These are phyloP conservation scores for Elymnias hypermnestra DNA, from an alignment of 1,140 invertebrate species.

Conservation along the genomic window DNA sequence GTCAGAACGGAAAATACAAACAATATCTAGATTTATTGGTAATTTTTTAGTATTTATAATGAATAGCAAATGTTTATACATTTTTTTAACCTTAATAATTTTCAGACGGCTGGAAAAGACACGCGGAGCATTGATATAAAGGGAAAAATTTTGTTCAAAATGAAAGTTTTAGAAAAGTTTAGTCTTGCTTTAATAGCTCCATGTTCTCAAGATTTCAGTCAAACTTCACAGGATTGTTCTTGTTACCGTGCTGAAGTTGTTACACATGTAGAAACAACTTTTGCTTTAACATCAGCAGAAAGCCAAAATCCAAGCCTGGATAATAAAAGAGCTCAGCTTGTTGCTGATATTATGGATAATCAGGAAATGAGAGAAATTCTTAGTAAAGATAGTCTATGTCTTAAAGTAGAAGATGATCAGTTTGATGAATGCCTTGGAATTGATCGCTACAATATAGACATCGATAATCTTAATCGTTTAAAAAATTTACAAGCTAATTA, in stretches of 20 bases:
- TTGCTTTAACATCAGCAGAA: slow-evolving; percentile 39
- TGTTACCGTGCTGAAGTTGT: slow-evolving; percentile 46
- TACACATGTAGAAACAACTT: too few relatives aligned
- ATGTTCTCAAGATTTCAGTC: slow-evolving; percentile 38
- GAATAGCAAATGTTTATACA: too few relatives aligned
- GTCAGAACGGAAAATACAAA: slow-evolving; percentile 59
- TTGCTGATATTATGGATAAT: slow-evolving; percentile 64
- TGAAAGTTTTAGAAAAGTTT: slow-evolving; percentile 67
- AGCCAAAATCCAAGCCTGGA: slow-evolving; percentile 31
- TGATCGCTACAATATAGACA: slow-evolving; percentile 42
- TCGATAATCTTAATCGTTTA: slow-evolving; percentile 48
- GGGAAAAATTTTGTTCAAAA: slow-evolving; percentile 63
- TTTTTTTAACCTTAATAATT: not conserved
- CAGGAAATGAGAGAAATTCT: slow-evolving; percentile 66
- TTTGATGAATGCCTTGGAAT: slow-evolving; percentile 24
- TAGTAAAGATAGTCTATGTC: slow-evolving; percentile 32
- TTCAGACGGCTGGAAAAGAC: slow-evolving; percentile 51
- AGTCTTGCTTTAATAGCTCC: slow-evolving; percentile 54
- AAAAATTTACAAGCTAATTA: slow-evolving; percentile 61
- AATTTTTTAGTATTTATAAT: slow-evolving; percentile 7
- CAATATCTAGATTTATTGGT: slow-evolving; percentile 58
- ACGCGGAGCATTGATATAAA: slow-evolving; percentile 51
- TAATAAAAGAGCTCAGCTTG: slow-evolving; percentile 53
- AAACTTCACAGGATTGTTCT: slow-evolving; percentile 33
- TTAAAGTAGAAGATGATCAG: slow-evolving; percentile 29